Conservation (phyloP, 2,888 invertebrate species). For the Drosophila mettleri region DNA sequence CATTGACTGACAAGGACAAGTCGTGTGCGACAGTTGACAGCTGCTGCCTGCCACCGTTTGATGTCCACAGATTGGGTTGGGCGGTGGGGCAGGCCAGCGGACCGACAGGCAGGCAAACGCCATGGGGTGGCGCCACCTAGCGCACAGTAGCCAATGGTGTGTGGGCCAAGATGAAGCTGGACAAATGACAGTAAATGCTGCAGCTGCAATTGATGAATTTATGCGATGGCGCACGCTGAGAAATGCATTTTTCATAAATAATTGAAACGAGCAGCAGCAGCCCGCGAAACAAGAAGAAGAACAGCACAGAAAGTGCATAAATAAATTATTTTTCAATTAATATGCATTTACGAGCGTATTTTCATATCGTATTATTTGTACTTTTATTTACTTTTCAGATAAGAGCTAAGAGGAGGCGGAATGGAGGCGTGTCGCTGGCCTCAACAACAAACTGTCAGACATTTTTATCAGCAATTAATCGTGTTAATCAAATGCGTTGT, state of each 20-base stretch:
- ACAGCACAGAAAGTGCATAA: background rate
- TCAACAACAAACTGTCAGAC: slow-evolving; percentile 65
- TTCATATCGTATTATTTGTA: background rate
- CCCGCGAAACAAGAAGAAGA: background rate
- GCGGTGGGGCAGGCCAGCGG: slow-evolving; percentile 15
- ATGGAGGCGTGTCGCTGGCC: background rate
- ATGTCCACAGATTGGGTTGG: slow-evolving; percentile 32
- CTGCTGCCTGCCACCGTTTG: slow-evolving; percentile 78
- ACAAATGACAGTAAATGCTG: slow-evolving; percentile 76
- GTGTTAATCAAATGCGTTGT: slow-evolving; percentile 84
- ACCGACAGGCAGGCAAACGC: slow-evolving; percentile 19
- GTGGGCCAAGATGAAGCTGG: slow-evolving; percentile 54
- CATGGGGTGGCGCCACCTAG: slow-evolving; percentile 39
- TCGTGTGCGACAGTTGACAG: slow-evolving; percentile 82
- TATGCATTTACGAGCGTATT: slow-evolving; percentile 36
- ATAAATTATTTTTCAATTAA: slow-evolving; percentile 41
- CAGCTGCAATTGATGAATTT: slow-evolving; percentile 80
- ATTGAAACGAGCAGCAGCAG: slow-evolving; percentile 61
- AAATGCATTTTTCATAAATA: slow-evolving; percentile 77
- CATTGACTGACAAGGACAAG: slow-evolving; percentile 79
- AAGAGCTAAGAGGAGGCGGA: background rate
- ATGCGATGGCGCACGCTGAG: slow-evolving; percentile 64
- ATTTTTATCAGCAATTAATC: slow-evolving; percentile 84
- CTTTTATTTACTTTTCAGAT: slow-evolving; percentile 26
- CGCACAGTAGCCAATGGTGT: slow-evolving; percentile 64